These are phyloP conservation scores for Erpobdella octoculata DNA, from an alignment of 2,888 invertebrate species.

Conservation along the genomic window DNA sequence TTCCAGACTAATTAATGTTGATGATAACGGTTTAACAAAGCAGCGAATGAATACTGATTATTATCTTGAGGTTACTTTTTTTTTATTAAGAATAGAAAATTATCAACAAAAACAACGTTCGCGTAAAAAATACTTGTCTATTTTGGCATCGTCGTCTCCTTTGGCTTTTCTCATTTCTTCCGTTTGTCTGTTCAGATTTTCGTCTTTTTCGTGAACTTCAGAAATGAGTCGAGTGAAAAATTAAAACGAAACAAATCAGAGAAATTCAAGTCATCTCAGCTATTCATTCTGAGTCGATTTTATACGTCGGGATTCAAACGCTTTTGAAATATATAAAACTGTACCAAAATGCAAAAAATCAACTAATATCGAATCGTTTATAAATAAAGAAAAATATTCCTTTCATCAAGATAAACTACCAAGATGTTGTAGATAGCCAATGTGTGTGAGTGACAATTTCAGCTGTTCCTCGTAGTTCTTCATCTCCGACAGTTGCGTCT, in stretches of 20 bases:
- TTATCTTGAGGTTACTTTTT: background rate
- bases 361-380: too few species aligned
- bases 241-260: too few species aligned
- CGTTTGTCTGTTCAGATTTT: background rate
- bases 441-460: background rate
- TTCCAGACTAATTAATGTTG: too few species aligned
- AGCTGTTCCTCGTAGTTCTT: background rate
- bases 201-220: background rate
- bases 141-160: conserved; percentile 9
- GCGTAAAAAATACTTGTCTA: conserved; percentile 17
- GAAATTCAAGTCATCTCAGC: too few species aligned
- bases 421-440: background rate
- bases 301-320: too few species aligned
- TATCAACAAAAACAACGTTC: background rate
- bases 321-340: too few species aligned
- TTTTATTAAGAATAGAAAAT: background rate
- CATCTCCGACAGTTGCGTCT: background rate
- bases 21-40: too few species aligned
- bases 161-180: conserved; percentile 1
- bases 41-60: background rate
- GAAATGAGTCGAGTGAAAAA: too few species aligned
- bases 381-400: background rate
- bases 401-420: background rate
- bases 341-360: too few species aligned
- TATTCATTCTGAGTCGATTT: too few species aligned